These are phyloP conservation scores for Euborellia annulipes DNA, from an alignment of 1,140 invertebrate genomes.

Conservation along the genomic window DNA sequence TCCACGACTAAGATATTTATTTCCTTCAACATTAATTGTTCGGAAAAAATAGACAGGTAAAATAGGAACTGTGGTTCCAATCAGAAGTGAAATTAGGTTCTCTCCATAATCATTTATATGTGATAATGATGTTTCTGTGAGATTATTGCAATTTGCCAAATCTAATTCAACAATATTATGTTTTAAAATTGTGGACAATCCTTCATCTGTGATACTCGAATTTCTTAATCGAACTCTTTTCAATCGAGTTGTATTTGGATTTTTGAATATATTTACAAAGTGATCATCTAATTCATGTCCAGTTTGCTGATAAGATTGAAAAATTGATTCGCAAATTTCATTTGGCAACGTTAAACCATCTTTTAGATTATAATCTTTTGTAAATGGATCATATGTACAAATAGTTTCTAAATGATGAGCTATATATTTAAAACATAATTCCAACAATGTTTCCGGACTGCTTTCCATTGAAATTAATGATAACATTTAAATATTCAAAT, in stretches of 20 bases:
- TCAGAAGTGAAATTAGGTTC: constrained; percentile 24
- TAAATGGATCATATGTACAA: constrained; percentile 25
- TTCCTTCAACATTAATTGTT: constrained; percentile 17
- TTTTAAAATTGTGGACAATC: constrained; percentile 45
- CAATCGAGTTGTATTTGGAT: constrained; percentile 46
- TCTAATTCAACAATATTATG: constrained; percentile 59
- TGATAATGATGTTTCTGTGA: constrained; percentile 41
- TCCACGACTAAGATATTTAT: constrained; percentile 29
- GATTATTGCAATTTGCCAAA: constrained; percentile 47
- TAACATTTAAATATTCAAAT: constrained; percentile 11
- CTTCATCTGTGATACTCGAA: constrained; percentile 48
- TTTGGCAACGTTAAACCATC: constrained; percentile 42
- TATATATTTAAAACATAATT: constrained; percentile 45
- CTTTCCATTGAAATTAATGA: constrained; percentile 8
- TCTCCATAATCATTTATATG: constrained; percentile 33
- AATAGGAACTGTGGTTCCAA: constrained; percentile 21
- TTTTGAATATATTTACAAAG: constrained; percentile 54
- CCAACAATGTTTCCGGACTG: constrained; percentile 32
- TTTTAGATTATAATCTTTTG: constrained; percentile 26
- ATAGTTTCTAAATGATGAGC: constrained; percentile 44
- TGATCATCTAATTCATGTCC: constrained; percentile 36
- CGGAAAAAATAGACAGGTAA: constrained; percentile 12
- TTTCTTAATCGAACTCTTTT: constrained; percentile 50
- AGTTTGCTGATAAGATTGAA: constrained; percentile 41
- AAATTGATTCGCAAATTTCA: constrained; percentile 53